Evolutionary conservation across 1,140 invertebrate species (phyloP), one percentile per base, ranked within the genome.

Genomic region (Argopecten irradians): DNA sequence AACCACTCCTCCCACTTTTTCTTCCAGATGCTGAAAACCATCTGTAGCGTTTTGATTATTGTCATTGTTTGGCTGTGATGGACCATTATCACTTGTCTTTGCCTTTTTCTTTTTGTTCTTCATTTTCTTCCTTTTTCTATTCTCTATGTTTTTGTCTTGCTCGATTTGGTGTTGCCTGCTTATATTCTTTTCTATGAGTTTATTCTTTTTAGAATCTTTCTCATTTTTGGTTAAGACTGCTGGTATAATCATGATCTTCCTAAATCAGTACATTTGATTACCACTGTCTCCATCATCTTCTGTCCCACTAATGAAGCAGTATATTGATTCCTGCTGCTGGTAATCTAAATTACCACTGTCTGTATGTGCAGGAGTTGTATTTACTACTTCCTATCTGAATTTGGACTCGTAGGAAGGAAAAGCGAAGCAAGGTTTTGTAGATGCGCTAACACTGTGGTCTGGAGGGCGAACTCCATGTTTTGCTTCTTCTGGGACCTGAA

Each of bases 181-280:
- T n/a, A n/a, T n/a, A n/a, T n/a, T 5, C 28, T 28, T 71, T 8
- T 71, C 55, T 71, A 28, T 71, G n/a, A 7, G 5, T 28, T 71
- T 71, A 8, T 71, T 71, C 55, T 71, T 71, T 71, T n/a, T 5
- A n/a, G 55, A 71, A 55, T 55, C 43, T 71, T 28, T n/a, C 28
- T 71, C 55, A 71, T 71, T 71, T n/a, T 71, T 71, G 55, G n/a
- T 71, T 28, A 71, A 71, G 55, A 28, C 55, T 71, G 55, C 28
- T 71, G 7, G 7, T n/a, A 71, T 71, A 22, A n/a, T 71, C 55
- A 71, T 71, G 5, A 0, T 71, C 55, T 19, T 55, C 43, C 22
- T 55, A n/a, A 13, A 55, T 19, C 43, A 71, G n/a, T 71, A 28
- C 55, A n/a, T n/a, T 71, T 5, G n/a, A 71, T 3, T 28, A n/a